phyloP scores from a whole-genome alignment of 2,888 invertebrate genomes.

The Coenonympha arcania region DNA sequence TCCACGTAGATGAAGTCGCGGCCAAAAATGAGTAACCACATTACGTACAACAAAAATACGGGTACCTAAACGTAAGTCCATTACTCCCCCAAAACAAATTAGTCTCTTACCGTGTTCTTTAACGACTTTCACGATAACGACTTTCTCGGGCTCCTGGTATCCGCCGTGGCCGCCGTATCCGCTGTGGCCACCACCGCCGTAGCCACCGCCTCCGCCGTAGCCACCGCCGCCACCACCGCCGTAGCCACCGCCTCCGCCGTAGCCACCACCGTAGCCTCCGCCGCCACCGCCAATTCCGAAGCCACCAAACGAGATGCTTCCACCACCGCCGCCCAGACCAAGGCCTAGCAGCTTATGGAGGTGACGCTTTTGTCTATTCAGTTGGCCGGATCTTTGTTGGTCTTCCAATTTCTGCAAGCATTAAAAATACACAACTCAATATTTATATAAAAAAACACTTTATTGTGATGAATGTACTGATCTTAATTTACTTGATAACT shows the following conservation, averaged over 20 bases:
- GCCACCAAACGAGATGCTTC: constrained; percentile 34
- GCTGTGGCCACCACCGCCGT: constrained; percentile 28
- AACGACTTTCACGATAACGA: constrained; percentile 43
- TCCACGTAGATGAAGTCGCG: no score
- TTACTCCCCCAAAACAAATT: background rate
- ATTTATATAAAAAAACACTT: no score
- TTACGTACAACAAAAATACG: no score
- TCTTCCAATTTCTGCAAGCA: constrained; percentile 58
- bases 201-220: constrained; percentile 28
- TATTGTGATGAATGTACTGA: no score
- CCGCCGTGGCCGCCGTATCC: constrained; percentile 34
- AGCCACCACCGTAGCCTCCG: constrained; percentile 37
- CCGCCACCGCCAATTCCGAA: constrained; percentile 35
- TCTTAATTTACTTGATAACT: no score
- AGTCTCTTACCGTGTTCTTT: constrained; percentile 39
- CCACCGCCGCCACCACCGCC: constrained; percentile 37
- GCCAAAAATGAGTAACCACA: no score
- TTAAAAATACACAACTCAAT: background rate
- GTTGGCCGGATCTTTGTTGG: constrained; percentile 36
- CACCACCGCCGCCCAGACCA: constrained; percentile 23
- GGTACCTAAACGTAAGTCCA: no score
- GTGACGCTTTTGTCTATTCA: constrained; percentile 52
- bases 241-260: constrained; percentile 28
- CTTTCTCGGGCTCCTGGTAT: constrained; percentile 42
- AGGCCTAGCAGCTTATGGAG: constrained; percentile 37